Conservation (phyloP, 2,113 vertebrate genomes). For the Myxocyprinus asiaticus region DNA sequence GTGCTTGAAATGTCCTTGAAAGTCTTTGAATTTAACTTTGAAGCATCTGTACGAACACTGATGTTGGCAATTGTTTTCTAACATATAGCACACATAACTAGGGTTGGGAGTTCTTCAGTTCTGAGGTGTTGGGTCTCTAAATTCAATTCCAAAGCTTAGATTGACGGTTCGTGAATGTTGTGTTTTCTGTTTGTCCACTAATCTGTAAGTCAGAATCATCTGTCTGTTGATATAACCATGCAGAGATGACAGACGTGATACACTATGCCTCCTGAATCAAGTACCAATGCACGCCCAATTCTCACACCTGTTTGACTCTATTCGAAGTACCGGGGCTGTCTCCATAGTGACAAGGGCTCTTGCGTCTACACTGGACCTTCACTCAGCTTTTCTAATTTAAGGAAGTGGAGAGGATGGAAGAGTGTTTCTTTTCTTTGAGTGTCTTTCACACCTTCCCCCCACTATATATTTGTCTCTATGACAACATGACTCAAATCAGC, state of each 20-base stretch:
- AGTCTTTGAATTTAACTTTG: too few species aligned
- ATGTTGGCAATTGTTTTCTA: too few species aligned
- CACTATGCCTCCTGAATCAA: neutral
- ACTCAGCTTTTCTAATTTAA: slow-evolving; percentile 18
- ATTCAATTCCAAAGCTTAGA: too few species aligned
- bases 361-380: neutral
- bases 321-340: neutral
- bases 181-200: neutral
- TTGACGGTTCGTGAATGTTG: too few species aligned
- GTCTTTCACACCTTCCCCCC: slow-evolving; percentile 2
- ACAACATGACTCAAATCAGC: slow-evolving; percentile 1
- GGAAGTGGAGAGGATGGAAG: slow-evolving; percentile 7
- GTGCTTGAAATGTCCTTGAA: too few species aligned
- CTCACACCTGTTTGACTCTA: neutral
- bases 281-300: neutral
- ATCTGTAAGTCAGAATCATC: neutral
- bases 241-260: neutral
- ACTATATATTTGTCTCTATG: slow-evolving; percentile 6
- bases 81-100: too few species aligned
- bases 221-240: slow-evolving; percentile 1
- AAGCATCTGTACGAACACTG: too few species aligned
- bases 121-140: too few species aligned
- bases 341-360: slow-evolving; percentile 33
- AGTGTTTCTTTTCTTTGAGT: neutral
- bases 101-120: too few species aligned